Base-by-base conservation (phyloP, 1,140 invertebrate genomes). In the Probaryconus sp. region DNA sequence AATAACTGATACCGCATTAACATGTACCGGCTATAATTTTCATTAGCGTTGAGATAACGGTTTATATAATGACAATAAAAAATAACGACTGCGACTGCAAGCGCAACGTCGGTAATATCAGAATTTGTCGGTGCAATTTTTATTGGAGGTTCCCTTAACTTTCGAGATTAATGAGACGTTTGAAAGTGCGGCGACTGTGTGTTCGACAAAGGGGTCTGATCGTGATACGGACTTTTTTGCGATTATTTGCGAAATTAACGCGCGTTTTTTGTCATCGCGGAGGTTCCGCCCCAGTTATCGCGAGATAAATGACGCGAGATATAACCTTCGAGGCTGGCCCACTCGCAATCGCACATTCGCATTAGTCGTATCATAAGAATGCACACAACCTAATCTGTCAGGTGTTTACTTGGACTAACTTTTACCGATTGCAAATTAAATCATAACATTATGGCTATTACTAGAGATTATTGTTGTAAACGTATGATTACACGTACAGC, bases 241-340 rank as follows among this genome's bases (percentile, higher is more conserved):
- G 47, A 63, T 63, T 63, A 71, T 71, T 71, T 71, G 48, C 58
- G 58, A 71, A 71, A 71, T 71, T 63, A 56, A 56, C 50, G 35
- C 38, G 50, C 58, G 58, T 35, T 71, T 71, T 71, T 71, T 71
- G 50, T 71, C 67, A 56, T 63, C 48, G 50, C 17, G 43, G 43
- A 71, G 68, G 68, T 71, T 71, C 58, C 50, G 58, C 58, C 64
- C 68, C 37, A 71, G 35, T 71, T 71, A 71, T 53, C 51, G 68
- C 68, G 33, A 63, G 58, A 71, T 71, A 71, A 71, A 63, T 63
- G 42, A 63, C 56, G 56, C 56, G 37, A 35, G 67, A 63, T 63
- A 56, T 55, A 47, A 61, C 48, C 67, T 70, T 58, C 37, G 31
- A 51, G 40, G 16, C 48, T 61, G 67, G 40, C 56, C 67, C 56